These are phyloP conservation scores for Aporrectodea caliginosa DNA, from an alignment of 1,140 invertebrate species.

Conservation along the genomic window DNA sequence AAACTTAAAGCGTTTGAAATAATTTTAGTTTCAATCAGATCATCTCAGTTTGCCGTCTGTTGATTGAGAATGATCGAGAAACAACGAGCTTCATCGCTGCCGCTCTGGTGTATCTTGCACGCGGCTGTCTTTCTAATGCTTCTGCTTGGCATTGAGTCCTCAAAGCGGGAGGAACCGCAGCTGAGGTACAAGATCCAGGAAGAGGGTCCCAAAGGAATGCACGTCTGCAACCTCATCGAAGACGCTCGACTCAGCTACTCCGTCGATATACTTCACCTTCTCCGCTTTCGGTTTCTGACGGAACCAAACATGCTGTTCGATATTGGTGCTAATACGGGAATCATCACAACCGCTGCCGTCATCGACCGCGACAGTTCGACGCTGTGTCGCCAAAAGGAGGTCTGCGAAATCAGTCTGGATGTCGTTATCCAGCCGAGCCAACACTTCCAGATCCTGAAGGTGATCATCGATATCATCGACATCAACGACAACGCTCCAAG, in stretches of 20 bases:
- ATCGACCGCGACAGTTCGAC: conserved; percentile 25
- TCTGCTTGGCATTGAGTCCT: background rate
- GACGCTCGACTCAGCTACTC: background rate
- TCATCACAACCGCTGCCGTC: conserved; percentile 17
- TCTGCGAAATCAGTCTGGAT: conserved; percentile 21
- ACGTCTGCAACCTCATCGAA: conserved; percentile 7
- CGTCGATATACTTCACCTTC: background rate
- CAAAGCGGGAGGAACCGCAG: background rate
- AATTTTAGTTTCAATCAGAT: too few relatives aligned
- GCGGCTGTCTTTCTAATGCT: too few relatives aligned
- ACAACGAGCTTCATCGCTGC: background rate
- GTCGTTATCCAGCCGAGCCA: conserved; percentile 24
- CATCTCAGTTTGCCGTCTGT: too few relatives aligned
- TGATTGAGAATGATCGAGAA: background rate
- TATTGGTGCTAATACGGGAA: conserved; percentile 8
- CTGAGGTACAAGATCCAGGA: background rate
- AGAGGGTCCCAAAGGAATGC: background rate
- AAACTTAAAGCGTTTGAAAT: too few relatives aligned
- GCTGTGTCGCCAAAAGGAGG: conserved; percentile 12
- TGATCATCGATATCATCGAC: conserved; percentile 59
- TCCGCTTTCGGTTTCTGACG: conserved; percentile 25
- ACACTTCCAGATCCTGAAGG: conserved; percentile 30
- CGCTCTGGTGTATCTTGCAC: too few relatives aligned
- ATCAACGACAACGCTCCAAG: conserved; percentile 46
- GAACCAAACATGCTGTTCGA: conserved; percentile 20